These are phyloP conservation scores for Epirrhoe alternata DNA, from an alignment of 2,888 invertebrate genomes.

Conservation along the genomic window DNA sequence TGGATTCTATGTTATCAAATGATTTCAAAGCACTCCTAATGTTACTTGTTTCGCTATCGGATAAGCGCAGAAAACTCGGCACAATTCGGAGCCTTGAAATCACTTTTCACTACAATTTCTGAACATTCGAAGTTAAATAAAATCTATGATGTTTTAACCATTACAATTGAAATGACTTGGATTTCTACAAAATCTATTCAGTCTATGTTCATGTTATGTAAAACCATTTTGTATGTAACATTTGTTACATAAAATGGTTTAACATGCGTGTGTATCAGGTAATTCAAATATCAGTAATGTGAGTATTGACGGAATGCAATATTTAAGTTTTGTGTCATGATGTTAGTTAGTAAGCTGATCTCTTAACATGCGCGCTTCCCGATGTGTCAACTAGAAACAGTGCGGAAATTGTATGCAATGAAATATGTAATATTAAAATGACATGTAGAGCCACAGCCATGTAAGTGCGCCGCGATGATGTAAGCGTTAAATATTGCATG, in stretches of 20 bases:
- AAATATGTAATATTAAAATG: conserved; percentile 65
- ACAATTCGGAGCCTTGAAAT: conserved; percentile 29
- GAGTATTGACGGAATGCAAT: conserved; percentile 83
- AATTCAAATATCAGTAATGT: conserved; percentile 52
- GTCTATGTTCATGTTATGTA: conserved; percentile 34
- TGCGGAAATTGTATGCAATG: conserved; percentile 69
- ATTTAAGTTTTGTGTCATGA: conserved; percentile 74
- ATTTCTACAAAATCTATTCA: conserved; percentile 26
- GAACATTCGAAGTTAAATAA: conserved; percentile 21
- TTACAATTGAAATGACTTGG: conserved; percentile 16
- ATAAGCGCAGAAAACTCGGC: neutral
- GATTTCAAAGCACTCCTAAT: conserved; percentile 37
- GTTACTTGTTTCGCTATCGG: neutral
- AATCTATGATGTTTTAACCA: conserved; percentile 25
- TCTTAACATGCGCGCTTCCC: conserved; percentile 68
- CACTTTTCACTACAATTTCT: conserved; percentile 32
- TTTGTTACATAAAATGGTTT: conserved; percentile 41
- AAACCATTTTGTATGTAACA: conserved; percentile 20
- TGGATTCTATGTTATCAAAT: conserved; percentile 43
- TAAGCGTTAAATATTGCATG: conserved; percentile 85
- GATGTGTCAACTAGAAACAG: conserved; percentile 61
- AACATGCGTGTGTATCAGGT: conserved; percentile 65
- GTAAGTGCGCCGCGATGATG: conserved; percentile 68
- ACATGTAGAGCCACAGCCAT: conserved; percentile 66
- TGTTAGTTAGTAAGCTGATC: conserved; percentile 63